Base-by-base conservation (phyloP, 1,140 invertebrate genomes). In the Pygmarrhopalites habei region DNA sequence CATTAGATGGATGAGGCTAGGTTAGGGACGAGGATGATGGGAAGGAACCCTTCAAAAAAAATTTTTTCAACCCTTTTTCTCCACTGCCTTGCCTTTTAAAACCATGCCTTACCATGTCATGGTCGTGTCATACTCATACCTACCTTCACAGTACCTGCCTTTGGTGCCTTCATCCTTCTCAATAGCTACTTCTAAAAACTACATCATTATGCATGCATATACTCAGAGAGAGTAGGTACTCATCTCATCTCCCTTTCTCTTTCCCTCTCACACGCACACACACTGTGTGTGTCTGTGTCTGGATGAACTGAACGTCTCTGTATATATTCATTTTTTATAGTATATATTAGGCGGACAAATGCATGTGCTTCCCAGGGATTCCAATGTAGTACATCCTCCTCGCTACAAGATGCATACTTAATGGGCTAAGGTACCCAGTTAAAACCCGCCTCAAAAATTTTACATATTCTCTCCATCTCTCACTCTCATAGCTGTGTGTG, bases 11-110 rank as follows among this genome's bases (percentile, higher is more conserved):
- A 49, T 7, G n/a, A n/a, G n/a, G 29, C 10, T 12, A 49, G 46
- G 46, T 12, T 49, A 49, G 46, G 46, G 46, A 49, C 46, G 46
- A 12, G n/a, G n/a, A n/a, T n/a, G n/a, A 10, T 49, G 46, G 46
- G 14, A 55, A 55, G 51, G 51, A 55, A 32, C 51, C 51, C 51
- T 55, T 55, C 26, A 55, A 7, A 39, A 17, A 49, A n/a, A n/a
- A n/a, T n/a, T n/a, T 29, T 55, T 55, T 55, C 51, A 55, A 55
- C 51, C 51, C 51, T 55, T 55, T 55, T 55, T 32, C 29, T 23
- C 47, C 47, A 12, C 17, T 28, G 10, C 4, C 5, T 28, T 26
- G 29, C 15, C 10, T 26, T 12, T 12, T 32, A 32, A 7, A 14
- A 15, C 21, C 10, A 23, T 15, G 23, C 29, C 51, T n/a, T n/a